Evolutionary conservation across 2,888 invertebrate genomes (phyloP).

Genomic region (Hydraecia micacea): DNA sequence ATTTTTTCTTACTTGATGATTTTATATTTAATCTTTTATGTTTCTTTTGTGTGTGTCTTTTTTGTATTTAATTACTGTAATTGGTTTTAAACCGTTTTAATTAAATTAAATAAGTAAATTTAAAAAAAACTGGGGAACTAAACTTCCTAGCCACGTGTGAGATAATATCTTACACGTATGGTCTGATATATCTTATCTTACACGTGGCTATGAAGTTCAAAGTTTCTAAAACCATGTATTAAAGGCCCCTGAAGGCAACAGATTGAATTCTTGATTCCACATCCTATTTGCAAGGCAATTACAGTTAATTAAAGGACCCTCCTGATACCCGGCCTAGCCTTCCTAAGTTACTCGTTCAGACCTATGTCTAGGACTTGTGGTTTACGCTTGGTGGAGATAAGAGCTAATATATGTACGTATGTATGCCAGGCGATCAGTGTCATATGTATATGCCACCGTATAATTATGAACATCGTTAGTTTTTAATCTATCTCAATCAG

Average conservation of each 20-base stretch:
- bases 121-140: neutral
- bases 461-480: no score
- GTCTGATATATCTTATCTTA: neutral
- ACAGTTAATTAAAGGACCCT: conserved; percentile 28
- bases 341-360: neutral
- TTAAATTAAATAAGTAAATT: no score
- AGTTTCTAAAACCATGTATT: neutral
- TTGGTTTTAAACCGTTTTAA: no score
- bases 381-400: neutral
- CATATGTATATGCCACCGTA: neutral
- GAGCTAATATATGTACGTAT: neutral
- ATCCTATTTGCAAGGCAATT: conserved; percentile 27
- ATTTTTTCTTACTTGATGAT: no score
- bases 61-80: no score
- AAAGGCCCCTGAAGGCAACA: neutral
- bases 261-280: neutral
- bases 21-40: no score
- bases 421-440: neutral
- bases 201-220: neutral
- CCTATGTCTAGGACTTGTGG: neutral
- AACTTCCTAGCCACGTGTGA: neutral
- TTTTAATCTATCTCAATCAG: no score
- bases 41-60: no score
- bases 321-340: neutral
- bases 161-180: no score